Evolutionary conservation across 2,113 vertebrate species (phyloP).

Genomic region (Tretioscincus oriximinensis): DNA sequence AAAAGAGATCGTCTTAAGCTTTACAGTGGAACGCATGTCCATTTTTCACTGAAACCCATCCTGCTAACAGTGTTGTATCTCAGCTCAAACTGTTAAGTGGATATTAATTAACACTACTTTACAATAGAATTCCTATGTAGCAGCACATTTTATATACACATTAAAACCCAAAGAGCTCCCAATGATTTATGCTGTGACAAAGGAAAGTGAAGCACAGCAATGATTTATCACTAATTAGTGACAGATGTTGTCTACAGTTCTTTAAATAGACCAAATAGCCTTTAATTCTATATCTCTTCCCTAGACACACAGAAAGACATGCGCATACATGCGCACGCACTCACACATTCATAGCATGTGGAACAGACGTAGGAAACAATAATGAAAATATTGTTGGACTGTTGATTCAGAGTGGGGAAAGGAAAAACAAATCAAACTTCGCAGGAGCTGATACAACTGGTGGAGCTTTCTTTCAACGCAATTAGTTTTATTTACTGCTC

Average conservation of each 20-base stretch:
- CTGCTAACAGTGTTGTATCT: slow-evolving; percentile 52
- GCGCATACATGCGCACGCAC: neutral
- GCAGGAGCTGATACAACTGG: slow-evolving; percentile 7
- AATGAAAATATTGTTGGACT: neutral
- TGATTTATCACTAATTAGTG: slow-evolving; percentile 53
- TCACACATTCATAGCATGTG: neutral
- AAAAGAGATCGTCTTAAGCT: slow-evolving; percentile 51
- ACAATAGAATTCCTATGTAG: slow-evolving; percentile 59
- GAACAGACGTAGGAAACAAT: neutral
- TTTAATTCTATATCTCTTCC: neutral
- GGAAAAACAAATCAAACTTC: slow-evolving; percentile 10
- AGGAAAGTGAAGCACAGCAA: slow-evolving; percentile 50
- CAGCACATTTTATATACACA: slow-evolving; percentile 52
- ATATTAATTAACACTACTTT: slow-evolving; percentile 70
- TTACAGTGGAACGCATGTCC: slow-evolving; percentile 49
- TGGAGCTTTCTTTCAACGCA: slow-evolving; percentile 23
- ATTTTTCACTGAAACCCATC: slow-evolving; percentile 47
- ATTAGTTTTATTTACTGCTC: slow-evolving; percentile 40
- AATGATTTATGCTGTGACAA: slow-evolving; percentile 43
- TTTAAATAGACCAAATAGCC: slow-evolving; percentile 32
- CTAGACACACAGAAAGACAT: too few species aligned
- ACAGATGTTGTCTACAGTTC: slow-evolving; percentile 38
- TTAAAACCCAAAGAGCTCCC: slow-evolving; percentile 54
- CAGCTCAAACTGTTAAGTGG: slow-evolving; percentile 52
- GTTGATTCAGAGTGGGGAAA: neutral